Conservation (phyloP, 2,113 vertebrate genomes). For the human (Homo sapiens) region DNA sequence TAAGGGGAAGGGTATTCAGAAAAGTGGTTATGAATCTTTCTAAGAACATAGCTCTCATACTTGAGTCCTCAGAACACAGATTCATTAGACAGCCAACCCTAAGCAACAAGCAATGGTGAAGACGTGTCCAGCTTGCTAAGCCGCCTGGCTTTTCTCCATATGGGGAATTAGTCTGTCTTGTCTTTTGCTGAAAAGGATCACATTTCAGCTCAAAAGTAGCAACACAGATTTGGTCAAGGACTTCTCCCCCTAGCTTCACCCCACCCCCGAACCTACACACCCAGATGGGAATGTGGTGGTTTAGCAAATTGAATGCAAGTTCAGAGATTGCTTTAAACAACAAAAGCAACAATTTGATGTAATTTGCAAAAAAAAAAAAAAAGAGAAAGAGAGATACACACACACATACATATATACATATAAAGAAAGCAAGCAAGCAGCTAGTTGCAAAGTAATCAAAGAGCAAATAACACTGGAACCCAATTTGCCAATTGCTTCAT, state of each 20-base stretch:
- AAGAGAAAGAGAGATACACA: too few species aligned
- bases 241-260: background rate
- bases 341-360: background rate
- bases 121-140: background rate
- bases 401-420: too few species aligned
- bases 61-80: background rate
- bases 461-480: background rate
- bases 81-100: background rate
- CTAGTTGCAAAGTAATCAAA: background rate
- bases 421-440: background rate
- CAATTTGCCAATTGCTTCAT: conserved; percentile 10
- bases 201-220: background rate
- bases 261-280: background rate
- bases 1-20: background rate
- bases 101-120: background rate
- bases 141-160: background rate
- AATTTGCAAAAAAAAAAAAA: background rate
- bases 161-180: background rate
- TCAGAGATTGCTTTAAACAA: background rate
- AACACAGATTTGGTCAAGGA: background rate
- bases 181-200: conserved; percentile 3
- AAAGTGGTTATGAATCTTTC: background rate
- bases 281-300: background rate
- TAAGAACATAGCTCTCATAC: background rate
- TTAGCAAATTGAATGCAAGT: background rate